Evolutionary conservation across 2,888 invertebrate species (phyloP).

Genomic region (Eristalis arbustorum): DNA sequence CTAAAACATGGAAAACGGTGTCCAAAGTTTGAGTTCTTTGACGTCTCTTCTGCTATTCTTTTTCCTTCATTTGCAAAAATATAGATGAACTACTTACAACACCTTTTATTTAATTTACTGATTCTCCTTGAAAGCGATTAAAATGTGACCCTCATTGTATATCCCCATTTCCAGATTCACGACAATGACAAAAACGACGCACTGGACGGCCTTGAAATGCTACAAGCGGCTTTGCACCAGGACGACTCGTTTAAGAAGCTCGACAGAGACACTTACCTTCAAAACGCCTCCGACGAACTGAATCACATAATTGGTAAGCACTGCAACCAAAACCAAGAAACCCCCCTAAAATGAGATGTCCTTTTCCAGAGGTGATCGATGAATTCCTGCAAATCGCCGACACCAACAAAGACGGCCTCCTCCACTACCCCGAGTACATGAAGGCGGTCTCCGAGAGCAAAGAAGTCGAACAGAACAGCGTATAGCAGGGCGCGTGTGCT

Average conservation of each 20-base stretch:
- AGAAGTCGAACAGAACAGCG: conserved; percentile 43
- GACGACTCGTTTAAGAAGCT: conserved; percentile 80
- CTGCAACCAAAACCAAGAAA: too few species aligned
- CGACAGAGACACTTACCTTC: conserved; percentile 75
- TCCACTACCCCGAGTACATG: conserved; percentile 91
- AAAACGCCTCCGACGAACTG: conserved; percentile 77
- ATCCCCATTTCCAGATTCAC: conserved; percentile 82
- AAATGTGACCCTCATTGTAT: too few species aligned
- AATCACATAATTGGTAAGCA: conserved; percentile 77
- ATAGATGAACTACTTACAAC: too few species aligned
- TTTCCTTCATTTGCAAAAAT: too few species aligned
- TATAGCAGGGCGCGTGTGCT: conserved; percentile 6
- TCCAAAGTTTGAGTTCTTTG: too few species aligned
- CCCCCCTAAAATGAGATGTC: too few species aligned
- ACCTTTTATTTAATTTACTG: too few species aligned
- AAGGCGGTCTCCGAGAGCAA: conserved; percentile 74
- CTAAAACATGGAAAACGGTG: too few species aligned
- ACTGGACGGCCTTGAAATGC: conserved; percentile 93
- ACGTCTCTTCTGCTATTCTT: too few species aligned
- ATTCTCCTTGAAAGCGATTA: conserved; percentile 75
- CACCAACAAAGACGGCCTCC: conserved; percentile 90
- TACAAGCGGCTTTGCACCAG: conserved; percentile 83
- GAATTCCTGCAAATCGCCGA: conserved; percentile 91
- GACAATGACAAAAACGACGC: conserved; percentile 94
- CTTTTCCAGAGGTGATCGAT: conserved; percentile 89